These are phyloP conservation scores for Xestia xanthographa DNA, from an alignment of 2,888 invertebrate genomes.

Conservation along the genomic window DNA sequence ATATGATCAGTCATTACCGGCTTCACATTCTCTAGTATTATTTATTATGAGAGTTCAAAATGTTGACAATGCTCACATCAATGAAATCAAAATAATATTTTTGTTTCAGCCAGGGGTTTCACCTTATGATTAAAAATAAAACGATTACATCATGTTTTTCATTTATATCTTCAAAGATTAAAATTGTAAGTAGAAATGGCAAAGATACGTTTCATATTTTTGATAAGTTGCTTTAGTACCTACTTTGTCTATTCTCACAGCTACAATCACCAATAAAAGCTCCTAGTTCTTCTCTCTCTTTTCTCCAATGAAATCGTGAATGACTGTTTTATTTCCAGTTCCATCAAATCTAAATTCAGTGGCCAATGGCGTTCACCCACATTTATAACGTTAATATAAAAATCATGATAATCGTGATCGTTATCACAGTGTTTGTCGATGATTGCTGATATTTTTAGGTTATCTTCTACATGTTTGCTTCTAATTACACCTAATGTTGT, in stretches of 20 bases:
- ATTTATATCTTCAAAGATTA: neutral
- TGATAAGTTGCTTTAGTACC: neutral
- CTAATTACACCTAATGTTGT: constrained; percentile 18
- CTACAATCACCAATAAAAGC: neutral
- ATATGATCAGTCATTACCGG: neutral
- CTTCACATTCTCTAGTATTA: neutral
- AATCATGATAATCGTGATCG: constrained; percentile 53
- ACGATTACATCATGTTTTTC: neutral
- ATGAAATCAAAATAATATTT: neutral
- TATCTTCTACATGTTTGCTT: constrained; percentile 37
- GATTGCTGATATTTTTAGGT: constrained; percentile 39
- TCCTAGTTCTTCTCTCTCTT: neutral
- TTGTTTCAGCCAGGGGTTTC: neutral
- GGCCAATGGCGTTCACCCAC: constrained; percentile 22
- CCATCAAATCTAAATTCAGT: neutral
- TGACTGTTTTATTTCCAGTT: constrained; percentile 2
- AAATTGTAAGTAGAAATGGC: neutral
- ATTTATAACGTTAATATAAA: constrained; percentile 46
- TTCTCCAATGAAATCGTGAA: constrained; percentile 1
- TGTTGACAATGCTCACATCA: neutral
- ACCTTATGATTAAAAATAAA: neutral
- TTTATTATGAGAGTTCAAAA: neutral
- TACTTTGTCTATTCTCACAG: neutral
- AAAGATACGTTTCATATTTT: neutral
- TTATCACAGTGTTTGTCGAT: constrained; percentile 43